Conservation (phyloP, 1,140 invertebrate species). For the Ericerus pela region DNA sequence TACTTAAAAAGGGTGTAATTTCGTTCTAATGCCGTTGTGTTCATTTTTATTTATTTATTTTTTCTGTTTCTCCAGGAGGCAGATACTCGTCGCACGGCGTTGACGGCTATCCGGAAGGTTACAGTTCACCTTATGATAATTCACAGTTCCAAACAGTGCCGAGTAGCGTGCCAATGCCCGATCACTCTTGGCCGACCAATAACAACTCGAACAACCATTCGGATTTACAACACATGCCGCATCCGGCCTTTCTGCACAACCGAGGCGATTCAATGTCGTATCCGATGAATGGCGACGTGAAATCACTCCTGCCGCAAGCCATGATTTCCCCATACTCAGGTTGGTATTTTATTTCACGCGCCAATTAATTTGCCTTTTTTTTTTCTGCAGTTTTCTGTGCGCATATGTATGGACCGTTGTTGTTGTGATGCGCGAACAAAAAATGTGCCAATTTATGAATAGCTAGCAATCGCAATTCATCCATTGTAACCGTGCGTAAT, state of each 20-base stretch:
- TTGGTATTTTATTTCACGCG: slow-evolving; percentile 28
- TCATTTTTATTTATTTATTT: no score
- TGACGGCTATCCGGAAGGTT: slow-evolving; percentile 47
- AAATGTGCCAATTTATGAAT: no score
- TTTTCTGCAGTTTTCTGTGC: no score
- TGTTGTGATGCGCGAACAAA: no score
- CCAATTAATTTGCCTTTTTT: no score
- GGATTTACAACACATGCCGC: slow-evolving; percentile 36
- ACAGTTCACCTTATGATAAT: slow-evolving; percentile 49
- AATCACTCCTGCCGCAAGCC: slow-evolving; percentile 54
- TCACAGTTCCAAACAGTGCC: slow-evolving; percentile 66
- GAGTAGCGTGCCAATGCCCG: slow-evolving; percentile 37
- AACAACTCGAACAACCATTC: slow-evolving; percentile 23
- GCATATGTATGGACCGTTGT: no score
- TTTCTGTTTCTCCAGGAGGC: not conserved
- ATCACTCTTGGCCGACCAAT: slow-evolving; percentile 22
- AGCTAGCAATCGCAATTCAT: no score
- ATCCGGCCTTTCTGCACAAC: slow-evolving; percentile 39
- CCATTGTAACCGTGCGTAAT: no score
- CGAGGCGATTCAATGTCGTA: slow-evolving; percentile 22
- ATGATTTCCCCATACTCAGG: slow-evolving; percentile 54
- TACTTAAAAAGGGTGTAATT: no score
- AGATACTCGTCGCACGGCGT: not conserved
- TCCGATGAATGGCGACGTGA: slow-evolving; percentile 43
- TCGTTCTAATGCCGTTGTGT: no score